These are phyloP conservation scores for Muscidifurax raptorellus DNA, from an alignment of 1,140 invertebrate species.

Conservation along the genomic window DNA sequence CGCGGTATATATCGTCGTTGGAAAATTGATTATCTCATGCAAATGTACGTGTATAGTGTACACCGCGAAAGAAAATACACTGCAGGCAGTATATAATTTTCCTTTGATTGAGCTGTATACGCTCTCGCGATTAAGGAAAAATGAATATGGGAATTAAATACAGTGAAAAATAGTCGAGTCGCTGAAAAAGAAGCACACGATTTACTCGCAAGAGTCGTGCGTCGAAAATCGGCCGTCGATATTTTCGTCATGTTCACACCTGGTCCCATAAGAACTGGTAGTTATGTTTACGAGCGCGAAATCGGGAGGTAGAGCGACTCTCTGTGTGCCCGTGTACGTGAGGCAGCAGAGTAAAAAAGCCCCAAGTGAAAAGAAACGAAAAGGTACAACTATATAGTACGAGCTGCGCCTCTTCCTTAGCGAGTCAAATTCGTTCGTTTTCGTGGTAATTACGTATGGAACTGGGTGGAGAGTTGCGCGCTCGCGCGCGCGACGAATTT, in stretches of 20 bases:
- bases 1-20: too few species aligned
- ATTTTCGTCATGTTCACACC: conserved; percentile 35
- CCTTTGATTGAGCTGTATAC: not conserved
- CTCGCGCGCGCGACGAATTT: conserved; percentile 7
- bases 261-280: conserved; percentile 13
- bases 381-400: not conserved
- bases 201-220: not conserved
- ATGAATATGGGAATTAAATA: not conserved
- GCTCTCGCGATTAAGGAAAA: not conserved
- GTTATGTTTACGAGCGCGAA: conserved; percentile 34
- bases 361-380: not conserved
- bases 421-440: conserved; percentile 41
- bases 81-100: too few species aligned
- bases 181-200: not conserved
- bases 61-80: too few species aligned
- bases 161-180: not conserved
- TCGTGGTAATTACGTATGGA: conserved; percentile 36
- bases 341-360: not conserved
- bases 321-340: not conserved
- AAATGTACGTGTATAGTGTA: too few species aligned
- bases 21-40: not conserved
- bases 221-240: conserved; percentile 6
- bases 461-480: not conserved
- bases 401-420: not conserved
- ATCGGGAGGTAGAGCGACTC: conserved; percentile 43